phyloP scores from a whole-genome alignment of 2,888 invertebrate species.

The Harmothoe impar region DNA sequence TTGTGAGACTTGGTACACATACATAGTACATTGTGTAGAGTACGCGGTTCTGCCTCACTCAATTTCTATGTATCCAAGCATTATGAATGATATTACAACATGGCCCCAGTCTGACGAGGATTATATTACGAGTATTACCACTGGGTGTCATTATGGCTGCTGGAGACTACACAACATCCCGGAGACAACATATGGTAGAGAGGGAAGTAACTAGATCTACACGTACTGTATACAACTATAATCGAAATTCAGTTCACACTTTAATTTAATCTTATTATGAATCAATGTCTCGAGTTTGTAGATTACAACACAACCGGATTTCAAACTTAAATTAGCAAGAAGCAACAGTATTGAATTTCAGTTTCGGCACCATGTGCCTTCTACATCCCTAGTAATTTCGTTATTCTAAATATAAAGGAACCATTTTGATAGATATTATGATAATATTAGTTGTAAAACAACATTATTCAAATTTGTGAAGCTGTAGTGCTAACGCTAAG shows the following conservation, averaged over 20 bases:
- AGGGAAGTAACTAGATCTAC: not conserved
- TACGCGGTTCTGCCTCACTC: not conserved
- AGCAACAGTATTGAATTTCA: not conserved
- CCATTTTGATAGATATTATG: too few relatives aligned
- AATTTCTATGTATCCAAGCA: too few relatives aligned
- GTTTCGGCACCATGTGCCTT: too few relatives aligned
- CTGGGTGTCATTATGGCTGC: not conserved
- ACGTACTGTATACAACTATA: not conserved
- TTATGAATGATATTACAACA: too few relatives aligned
- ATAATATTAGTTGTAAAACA: too few relatives aligned
- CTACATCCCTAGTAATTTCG: too few relatives aligned
- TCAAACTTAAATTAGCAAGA: not conserved
- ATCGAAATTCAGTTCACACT: not conserved
- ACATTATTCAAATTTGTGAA: too few relatives aligned
- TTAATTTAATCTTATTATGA: too few relatives aligned
- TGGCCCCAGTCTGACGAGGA: not conserved
- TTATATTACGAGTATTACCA: not conserved
- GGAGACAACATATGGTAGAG: slow-evolving; percentile 4
- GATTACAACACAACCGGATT: not conserved
- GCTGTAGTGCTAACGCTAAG: too few relatives aligned
- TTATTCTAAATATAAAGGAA: too few relatives aligned
- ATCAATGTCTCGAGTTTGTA: not conserved
- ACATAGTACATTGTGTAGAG: not conserved
- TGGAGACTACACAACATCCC: not conserved
- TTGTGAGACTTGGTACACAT: not conserved